Evolutionary conservation across 1,140 invertebrate species (phyloP), one percentile per base, ranked within the genome.

Genomic region (Saccostrea cuccullata): DNA sequence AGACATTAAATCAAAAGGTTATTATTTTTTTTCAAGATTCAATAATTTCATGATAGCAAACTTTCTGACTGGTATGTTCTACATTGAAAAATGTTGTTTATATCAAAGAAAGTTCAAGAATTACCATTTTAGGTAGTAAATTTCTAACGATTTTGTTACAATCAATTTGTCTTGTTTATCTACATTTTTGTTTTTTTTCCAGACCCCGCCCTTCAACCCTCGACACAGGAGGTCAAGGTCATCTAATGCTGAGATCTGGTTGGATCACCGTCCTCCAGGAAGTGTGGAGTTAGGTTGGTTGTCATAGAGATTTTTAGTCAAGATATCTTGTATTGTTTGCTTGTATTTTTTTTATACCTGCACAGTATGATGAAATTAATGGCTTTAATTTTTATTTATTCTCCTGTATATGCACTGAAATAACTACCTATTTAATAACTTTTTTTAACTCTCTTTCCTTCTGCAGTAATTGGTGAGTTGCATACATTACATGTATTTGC

Each of bases 251-350:
- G 94, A 95, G 83, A 96, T 97, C 23, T 99, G 98, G 98, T 95
- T 99, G 2, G 98, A 99, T 95, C 99, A 99, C 93, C 96, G 97
- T 85, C 97, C 98, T 2, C 96, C 96, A 58, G 93, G 94, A 90
- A 93, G 93, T 20, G 90, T 96, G 58, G 94, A 96, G 40, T 92
- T 93, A 67, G 93, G 93, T 94, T 91, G 84, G 90, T 84, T 30
- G 73, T 64, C 15, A 20, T 64, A 64, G 15, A 64, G 58, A 64
- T 20, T 64, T 13, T 20, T 1, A 64, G 0, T 2, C 47, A 47
- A 47, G 6, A 47, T 47, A 47, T 36, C 47, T 47, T 9, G 9
- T 0, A 8, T 64, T 20, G 58, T 20, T 1, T 64, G 15, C 58
- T 20, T 17, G 58, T n/a, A 36, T 36, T 36, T 36, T 36, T 36